Conservation (phyloP, 1,140 invertebrate genomes). For the Diprion similis region DNA sequence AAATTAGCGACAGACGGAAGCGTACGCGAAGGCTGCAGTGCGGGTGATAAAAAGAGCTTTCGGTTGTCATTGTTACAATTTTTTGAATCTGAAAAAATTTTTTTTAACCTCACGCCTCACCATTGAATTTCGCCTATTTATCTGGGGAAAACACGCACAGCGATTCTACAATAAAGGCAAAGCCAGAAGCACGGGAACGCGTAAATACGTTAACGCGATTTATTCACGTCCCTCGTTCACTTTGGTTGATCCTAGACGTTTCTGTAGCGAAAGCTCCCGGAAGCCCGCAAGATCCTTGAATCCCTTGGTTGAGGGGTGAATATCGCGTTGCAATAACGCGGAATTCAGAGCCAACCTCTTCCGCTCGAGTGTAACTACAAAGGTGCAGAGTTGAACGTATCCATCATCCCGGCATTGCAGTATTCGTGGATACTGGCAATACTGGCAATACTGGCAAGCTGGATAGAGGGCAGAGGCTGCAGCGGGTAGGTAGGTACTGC, state of each 20-base stretch:
- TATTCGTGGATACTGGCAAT: background rate
- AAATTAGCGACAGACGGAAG: background rate
- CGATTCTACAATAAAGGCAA: no score
- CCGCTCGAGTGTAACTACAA: conserved; percentile 1
- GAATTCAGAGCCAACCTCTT: background rate
- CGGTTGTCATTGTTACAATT: background rate
- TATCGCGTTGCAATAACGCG: conserved; percentile 6
- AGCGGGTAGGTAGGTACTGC: background rate
- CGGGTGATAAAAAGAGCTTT: background rate
- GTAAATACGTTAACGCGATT: background rate
- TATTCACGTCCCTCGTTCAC: background rate
- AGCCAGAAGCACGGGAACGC: background rate
- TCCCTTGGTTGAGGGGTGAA: background rate
- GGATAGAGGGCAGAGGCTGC: background rate
- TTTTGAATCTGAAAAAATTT: background rate
- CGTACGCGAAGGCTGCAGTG: background rate
- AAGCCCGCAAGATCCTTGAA: no score
- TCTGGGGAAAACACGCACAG: no score
- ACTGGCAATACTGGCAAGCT: background rate
- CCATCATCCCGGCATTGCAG: background rate
- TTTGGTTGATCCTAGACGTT: background rate
- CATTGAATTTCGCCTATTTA: no score
- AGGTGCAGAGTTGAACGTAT: background rate
- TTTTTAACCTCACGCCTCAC: no score
- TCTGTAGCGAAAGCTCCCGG: background rate